phyloP scores from a whole-genome alignment of 1,140 invertebrate species.

The Plutomurus gul region DNA sequence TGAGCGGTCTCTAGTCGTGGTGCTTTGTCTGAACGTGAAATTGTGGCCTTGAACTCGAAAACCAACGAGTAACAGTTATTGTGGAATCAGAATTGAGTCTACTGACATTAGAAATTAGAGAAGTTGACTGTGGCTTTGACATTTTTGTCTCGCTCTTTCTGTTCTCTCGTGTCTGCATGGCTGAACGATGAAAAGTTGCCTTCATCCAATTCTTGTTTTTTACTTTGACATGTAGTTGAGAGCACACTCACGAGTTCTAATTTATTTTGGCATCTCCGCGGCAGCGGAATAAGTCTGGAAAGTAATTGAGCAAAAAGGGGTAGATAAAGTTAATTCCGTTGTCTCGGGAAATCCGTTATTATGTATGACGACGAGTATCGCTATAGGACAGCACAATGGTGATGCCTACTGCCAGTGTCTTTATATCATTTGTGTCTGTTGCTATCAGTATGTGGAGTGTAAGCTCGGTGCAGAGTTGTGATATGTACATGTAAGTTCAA shows the following conservation, averaged over 20 bases:
- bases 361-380: no score
- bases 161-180: background rate
- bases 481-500: background rate
- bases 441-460: background rate
- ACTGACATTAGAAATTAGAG: no score
- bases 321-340: conserved; percentile 26
- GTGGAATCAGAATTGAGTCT: no score
- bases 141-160: no score
- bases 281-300: background rate
- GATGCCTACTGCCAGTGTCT: background rate
- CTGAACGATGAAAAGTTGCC: conserved; percentile 16
- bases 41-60: no score
- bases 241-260: background rate
- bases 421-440: background rate
- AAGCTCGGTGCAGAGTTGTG: background rate
- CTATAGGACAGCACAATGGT: no score
- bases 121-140: no score
- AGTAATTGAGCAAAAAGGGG: conserved; percentile 20
- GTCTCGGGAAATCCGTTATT: conserved; percentile 17
- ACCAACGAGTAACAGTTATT: no score
- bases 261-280: conserved; percentile 18
- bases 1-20: no score
- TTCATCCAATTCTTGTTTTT: background rate
- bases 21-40: no score
- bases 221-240: background rate